Base-by-base conservation (phyloP, 1,140 invertebrate species). In the Achatina immaculata region DNA sequence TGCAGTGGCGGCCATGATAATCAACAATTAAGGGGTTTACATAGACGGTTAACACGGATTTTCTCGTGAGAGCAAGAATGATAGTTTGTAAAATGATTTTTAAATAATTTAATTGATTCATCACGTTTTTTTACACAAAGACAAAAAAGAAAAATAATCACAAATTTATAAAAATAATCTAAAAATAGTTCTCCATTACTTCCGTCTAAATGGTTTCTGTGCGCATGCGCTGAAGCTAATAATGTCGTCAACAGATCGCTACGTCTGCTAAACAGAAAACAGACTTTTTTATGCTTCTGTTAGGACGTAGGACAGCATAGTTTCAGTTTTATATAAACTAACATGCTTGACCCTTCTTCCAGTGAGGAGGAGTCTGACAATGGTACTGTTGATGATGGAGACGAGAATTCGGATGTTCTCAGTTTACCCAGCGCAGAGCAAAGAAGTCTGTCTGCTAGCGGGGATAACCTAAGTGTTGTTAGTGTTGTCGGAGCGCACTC, bases 341-440 rank as follows among this genome's bases (percentile, higher is more conserved):
- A n/a, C 38, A 93, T 93, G 92, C 89, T 93, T 83, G 92, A 92
- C 78, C 92, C 92, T 68, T 93, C 92, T 62, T 93, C 92, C 21
- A 93, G 92, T 82, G 92, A 93, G 85, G 90, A 91, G 69, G 89
- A 89, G 79, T 90, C 89, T 19, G 90, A 90, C 42, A 88, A 88
- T 84, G 90, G 89, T 73, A 88, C 87, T 69, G 81, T 86, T 80
- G 90, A 90, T 82, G 92, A 93, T 89, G 92, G 92, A 66, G 82
- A 83, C 55, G 82, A 83, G 74, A 83, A 83, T 84, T 90, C 91
- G 36, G 92, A 92, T 81, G 90, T 88, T 34, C 89, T 88, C 81
- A 90, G 89, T 79, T 77, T 90, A 55, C 89, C 88, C 21, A 91
- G 89, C 82, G 85, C 86, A 65, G 90, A 90, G 66, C 90, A 90